These are phyloP conservation scores for Oryzias javanicus DNA, from an alignment of 2,113 vertebrate species.

Conservation along the genomic window DNA sequence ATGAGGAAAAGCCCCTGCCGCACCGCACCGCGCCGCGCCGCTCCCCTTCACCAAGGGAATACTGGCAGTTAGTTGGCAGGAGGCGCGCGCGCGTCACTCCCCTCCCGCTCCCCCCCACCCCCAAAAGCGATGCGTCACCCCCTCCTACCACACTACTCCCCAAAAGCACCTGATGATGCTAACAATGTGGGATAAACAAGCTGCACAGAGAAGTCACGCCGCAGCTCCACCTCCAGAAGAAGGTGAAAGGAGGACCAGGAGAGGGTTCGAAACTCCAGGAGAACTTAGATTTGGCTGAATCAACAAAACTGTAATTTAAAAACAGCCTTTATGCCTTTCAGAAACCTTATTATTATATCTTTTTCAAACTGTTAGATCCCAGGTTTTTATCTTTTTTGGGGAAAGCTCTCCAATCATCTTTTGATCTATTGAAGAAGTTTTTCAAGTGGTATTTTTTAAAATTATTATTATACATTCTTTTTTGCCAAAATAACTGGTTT, in stretches of 20 bases:
- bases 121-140: slow-evolving; percentile 65
- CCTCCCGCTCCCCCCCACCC: slow-evolving; percentile 42
- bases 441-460: too few relatives aligned
- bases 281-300: too few relatives aligned
- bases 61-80: slow-evolving; percentile 50
- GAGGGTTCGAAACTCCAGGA: background rate
- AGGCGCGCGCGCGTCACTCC: slow-evolving; percentile 50
- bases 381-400: too few relatives aligned
- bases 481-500: too few relatives aligned
- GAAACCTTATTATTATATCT: too few relatives aligned
- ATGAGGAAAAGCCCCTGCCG: slow-evolving; percentile 71
- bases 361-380: too few relatives aligned
- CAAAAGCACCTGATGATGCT: slow-evolving; percentile 62
- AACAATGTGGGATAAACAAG: slow-evolving; percentile 48
- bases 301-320: too few relatives aligned
- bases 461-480: too few relatives aligned
- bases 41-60: slow-evolving; percentile 67
- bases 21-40: slow-evolving; percentile 23
- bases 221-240: background rate
- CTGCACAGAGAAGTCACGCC: slow-evolving; percentile 14
- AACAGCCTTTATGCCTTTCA: too few relatives aligned
- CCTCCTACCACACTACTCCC: slow-evolving; percentile 40
- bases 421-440: too few relatives aligned
- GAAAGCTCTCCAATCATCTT: too few relatives aligned
- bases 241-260: background rate